Conservation (phyloP, 2,888 invertebrate species). For the Boloria euphrosyne region DNA sequence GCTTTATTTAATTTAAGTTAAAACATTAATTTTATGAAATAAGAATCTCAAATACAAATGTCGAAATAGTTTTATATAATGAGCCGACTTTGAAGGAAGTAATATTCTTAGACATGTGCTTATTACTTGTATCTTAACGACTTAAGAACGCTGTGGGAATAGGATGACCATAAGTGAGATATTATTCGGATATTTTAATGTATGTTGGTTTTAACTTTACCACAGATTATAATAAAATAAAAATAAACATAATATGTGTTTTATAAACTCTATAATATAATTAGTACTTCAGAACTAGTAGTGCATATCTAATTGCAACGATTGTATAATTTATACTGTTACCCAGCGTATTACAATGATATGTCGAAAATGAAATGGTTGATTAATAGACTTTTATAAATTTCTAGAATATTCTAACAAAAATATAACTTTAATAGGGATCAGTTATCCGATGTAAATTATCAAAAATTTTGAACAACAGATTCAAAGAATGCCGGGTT, state of each 20-base stretch:
- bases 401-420: no score
- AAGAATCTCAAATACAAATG: slow-evolving; percentile 15
- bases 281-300: no score
- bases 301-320: no score
- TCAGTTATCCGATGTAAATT: slow-evolving; percentile 28
- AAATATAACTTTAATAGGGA: not conserved
- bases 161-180: slow-evolving; percentile 49
- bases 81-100: slow-evolving; percentile 58
- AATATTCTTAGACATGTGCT: slow-evolving; percentile 62
- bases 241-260: no score
- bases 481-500: slow-evolving; percentile 58
- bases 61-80: slow-evolving; percentile 32
- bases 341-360: no score
- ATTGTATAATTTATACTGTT: no score
- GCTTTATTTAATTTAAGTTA: not conserved
- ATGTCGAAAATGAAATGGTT: no score
- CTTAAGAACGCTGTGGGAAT: slow-evolving; percentile 49
- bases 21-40: slow-evolving; percentile 11
- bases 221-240: not conserved
- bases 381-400: no score
- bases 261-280: no score
- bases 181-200: slow-evolving; percentile 10
- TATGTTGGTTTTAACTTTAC: not conserved
- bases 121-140: slow-evolving; percentile 66
- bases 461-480: slow-evolving; percentile 38